Percentiles rank a stretch among this genome's conserved stretches.
Conservation (phyloP, 2,113 vertebrate species). For the Henicopernis longicauda region DNA sequence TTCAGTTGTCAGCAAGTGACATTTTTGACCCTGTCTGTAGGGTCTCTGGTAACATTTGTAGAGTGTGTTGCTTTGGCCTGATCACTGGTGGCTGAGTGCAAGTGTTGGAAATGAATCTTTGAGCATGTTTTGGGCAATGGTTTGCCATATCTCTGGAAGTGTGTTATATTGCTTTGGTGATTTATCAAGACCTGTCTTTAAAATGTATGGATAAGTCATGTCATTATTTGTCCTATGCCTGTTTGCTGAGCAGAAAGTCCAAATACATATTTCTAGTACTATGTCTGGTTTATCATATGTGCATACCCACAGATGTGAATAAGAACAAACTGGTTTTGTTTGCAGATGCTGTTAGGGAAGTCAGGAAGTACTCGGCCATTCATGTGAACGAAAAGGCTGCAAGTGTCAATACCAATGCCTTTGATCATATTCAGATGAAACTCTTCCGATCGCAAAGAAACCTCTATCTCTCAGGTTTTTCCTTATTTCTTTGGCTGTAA, state of each 20-base stretch:
- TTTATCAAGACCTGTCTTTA: neutral
- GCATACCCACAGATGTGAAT: neutral
- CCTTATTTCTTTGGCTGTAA: slow-evolving; percentile 96
- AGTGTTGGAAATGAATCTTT: neutral
- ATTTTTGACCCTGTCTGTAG: neutral
- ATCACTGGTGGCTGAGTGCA: neutral
- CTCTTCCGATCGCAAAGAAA: slow-evolving; percentile 96
- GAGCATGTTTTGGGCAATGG: neutral
- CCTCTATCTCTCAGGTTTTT: slow-evolving; percentile 96
- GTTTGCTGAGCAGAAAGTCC: neutral
- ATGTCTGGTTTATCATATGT: neutral
- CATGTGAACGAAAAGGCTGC: slow-evolving; percentile 67
- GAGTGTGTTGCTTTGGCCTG: neutral
- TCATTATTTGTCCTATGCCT: neutral
- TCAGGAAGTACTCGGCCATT: slow-evolving; percentile 84
- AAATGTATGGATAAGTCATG: neutral
- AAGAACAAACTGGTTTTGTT: neutral
- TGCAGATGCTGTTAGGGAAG: slow-evolving; percentile 89
- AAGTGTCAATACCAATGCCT: slow-evolving; percentile 69
- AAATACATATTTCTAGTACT: neutral
- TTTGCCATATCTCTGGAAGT: neutral
- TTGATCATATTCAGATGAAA: slow-evolving; percentile 94
- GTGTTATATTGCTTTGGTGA: neutral
- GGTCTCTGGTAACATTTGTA: neutral
- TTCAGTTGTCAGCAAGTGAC: neutral